Conservation (phyloP, 2,888 invertebrate species). For the Linyphia triangularis region DNA sequence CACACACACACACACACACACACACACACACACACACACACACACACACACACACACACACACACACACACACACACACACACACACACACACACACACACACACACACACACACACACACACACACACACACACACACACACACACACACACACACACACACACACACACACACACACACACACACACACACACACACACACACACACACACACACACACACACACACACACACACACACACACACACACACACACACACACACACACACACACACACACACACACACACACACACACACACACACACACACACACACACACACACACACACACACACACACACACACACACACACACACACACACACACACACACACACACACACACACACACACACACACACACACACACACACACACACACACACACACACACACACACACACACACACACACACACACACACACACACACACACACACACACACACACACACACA, state of each 20-base stretch:
- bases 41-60: conserved; percentile 9
- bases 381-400: conserved; percentile 27
- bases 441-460: conserved; percentile 27
- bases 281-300: conserved; percentile 27
- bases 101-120: not conserved
- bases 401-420: conserved; percentile 27
- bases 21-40: conserved; percentile 9
- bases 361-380: conserved; percentile 27
- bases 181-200: conserved; percentile 2
- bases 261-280: conserved; percentile 17
- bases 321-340: conserved; percentile 27
- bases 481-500: conserved; percentile 27
- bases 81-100: conserved; percentile 9
- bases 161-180: conserved; percentile 8
- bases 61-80: conserved; percentile 9
- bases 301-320: conserved; percentile 27
- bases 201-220: conserved; percentile 27
- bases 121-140: conserved; percentile 9
- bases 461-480: conserved; percentile 27
- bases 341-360: conserved; percentile 27
- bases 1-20: conserved; percentile 9
- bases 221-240: conserved; percentile 22
- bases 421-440: conserved; percentile 27
- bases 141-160: conserved; percentile 4
- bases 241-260: conserved; percentile 9